Evolutionary conservation across 2,797 vertebrate species (phyloP), one percentile per base, ranked within the genome.

Genomic region (Diceros bicornis): DNA sequence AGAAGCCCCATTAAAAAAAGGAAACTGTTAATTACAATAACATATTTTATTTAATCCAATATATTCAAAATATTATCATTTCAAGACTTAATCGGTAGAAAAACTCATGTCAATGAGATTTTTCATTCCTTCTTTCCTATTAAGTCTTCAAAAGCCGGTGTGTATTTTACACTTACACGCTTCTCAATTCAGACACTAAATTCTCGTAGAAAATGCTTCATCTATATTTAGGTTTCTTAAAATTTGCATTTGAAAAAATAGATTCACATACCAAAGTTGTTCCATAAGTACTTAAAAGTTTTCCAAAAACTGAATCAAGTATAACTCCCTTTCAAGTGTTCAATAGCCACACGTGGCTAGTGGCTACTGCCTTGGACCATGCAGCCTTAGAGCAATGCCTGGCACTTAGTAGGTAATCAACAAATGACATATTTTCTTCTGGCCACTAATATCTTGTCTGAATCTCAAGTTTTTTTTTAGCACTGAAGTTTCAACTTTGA

Each of bases 1-100:
- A 90, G 55, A 84, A 92, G 41, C 44, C 44, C 91, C 37, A 79
- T 34, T 41, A 85, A 79, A 86, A 85, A 93, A 59, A 88, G 71
- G 32, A 75, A 96, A 50, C n/a, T 92, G 44, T 68, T 90, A 59
- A 88, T 86, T 89, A 85, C 27, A 64, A 55, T 34, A 90, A 84
- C 25, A 50, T 32, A 66, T 91, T 93, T 97, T 85, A 57, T 91
- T 68, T 89, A 93, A 94, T 90, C n/a, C 59, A 64, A 27, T 74
- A 47, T n/a, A 95, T 89, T 44, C 32, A 90, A 96, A 95, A 69
- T 95, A 95, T 81, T 77, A 92, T 77, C 34, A 75, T 95, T 94
- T 86, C 13, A 87, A 88, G 64, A 85, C 14, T 44, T 72, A 96
- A 69, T 81, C 55, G 91, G 11, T 59, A 96, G 66, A 89, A 92